These are phyloP conservation scores for Pseudococcus longispinus DNA, from an alignment of 2,888 invertebrate species.

Conservation along the genomic window DNA sequence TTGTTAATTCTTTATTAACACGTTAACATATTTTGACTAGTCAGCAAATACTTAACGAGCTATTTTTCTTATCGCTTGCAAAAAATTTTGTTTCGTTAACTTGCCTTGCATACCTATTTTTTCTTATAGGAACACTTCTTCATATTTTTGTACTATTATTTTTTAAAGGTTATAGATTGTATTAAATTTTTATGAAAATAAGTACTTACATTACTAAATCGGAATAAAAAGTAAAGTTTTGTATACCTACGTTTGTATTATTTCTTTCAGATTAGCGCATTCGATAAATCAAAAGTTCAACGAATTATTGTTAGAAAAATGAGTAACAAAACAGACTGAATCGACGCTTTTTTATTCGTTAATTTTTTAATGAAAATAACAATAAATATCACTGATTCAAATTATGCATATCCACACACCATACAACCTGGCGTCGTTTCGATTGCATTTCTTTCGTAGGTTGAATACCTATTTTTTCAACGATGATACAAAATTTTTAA, in stretches of 20 bases:
- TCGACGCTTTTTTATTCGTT: no score
- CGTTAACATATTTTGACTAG: slow-evolving; percentile 26
- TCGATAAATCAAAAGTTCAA: no score
- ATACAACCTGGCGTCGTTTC: no score
- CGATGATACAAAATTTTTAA: neutral
- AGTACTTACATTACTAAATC: neutral
- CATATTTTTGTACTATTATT: neutral
- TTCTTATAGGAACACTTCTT: neutral
- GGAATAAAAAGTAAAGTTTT: neutral
- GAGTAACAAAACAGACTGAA: no score
- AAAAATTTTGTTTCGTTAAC: neutral
- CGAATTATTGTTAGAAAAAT: no score
- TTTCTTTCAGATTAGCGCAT: no score
- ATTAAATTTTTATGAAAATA: neutral
- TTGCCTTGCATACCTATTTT: neutral
- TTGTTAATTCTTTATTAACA: neutral
- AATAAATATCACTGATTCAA: no score
- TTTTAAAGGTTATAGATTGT: neutral
- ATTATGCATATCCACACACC: no score
- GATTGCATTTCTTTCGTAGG: no score
- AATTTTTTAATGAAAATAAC: no score
- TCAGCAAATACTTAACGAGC: slow-evolving; percentile 4
- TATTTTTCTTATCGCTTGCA: slow-evolving; percentile 1
- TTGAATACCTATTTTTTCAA: no score
- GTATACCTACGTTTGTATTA: no score